A percentile compares a stretch with the other conserved stretches of the same genome.
Evolutionary conservation across 2,888 invertebrate genomes (phyloP).

Genomic region (Candidula unifasciata): DNA sequence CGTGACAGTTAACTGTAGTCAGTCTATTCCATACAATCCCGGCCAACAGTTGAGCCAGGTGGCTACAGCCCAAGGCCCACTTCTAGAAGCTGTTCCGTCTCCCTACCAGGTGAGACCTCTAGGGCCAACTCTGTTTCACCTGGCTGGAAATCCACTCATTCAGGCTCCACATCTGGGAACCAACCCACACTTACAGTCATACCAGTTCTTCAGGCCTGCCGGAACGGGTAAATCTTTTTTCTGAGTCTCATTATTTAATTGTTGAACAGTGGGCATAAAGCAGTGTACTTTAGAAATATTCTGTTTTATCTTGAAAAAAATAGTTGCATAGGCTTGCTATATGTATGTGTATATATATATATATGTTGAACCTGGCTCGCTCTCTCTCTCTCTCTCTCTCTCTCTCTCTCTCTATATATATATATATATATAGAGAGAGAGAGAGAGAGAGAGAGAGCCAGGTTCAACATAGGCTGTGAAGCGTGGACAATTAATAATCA

Average conservation of each 20-base stretch:
- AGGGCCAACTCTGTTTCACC: slow-evolving; percentile 5
- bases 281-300: no score
- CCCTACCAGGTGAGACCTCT: slow-evolving; percentile 41
- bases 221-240: slow-evolving; percentile 24
- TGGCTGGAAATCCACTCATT: not conserved
- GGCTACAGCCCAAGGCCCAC: slow-evolving; percentile 7
- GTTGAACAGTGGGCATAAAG: no score
- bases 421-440: no score
- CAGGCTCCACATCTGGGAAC: slow-evolving; percentile 20
- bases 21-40: slow-evolving; percentile 15
- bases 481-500: no score
- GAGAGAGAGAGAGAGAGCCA: no score
- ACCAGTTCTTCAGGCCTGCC: slow-evolving; percentile 28
- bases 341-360: no score
- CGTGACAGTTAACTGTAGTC: slow-evolving; percentile 43
- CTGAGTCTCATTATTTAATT: not conserved
- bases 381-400: no score
- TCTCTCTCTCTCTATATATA: no score
- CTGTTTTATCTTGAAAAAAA: no score
- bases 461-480: no score
- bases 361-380: no score
- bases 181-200: slow-evolving; percentile 23
- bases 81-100: not conserved
- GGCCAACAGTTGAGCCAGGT: not conserved
- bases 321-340: no score